phyloP scores from a whole-genome alignment of 2,797 vertebrate species.

The Hylomyscus alleni region DNA sequence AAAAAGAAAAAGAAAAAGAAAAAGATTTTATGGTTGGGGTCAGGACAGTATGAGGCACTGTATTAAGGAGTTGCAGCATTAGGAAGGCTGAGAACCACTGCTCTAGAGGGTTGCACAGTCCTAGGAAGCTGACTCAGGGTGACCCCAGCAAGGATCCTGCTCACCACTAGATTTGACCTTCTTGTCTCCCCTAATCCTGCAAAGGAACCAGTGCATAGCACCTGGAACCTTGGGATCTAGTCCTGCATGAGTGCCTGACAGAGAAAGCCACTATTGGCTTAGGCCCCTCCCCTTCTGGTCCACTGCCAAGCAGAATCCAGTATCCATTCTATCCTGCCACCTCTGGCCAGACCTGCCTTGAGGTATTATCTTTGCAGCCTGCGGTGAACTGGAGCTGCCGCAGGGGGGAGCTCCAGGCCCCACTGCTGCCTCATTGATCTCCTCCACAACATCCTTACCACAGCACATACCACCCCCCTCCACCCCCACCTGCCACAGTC shows the following conservation, averaged over 20 bases:
- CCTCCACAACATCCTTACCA: conserved; percentile 79
- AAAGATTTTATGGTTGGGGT: not conserved
- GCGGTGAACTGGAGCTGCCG: conserved; percentile 88
- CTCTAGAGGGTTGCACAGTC: not conserved
- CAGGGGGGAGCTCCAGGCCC: conserved; percentile 84
- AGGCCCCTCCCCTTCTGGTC: not conserved
- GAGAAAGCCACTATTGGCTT: conserved; percentile 25
- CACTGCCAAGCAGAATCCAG: conserved; percentile 84
- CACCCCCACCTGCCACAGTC: conserved; percentile 89
- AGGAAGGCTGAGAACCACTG: not conserved
- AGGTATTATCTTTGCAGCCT: conserved; percentile 89
- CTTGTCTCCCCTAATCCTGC: not conserved
- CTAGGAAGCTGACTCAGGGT: conserved; percentile 37
- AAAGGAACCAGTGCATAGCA: conserved; percentile 10
- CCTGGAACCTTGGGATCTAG: not conserved
- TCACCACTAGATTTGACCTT: conserved; percentile 69
- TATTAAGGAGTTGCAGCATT: not conserved
- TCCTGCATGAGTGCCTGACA: not conserved
- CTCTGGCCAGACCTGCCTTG: conserved; percentile 88
- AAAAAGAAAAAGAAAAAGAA: not conserved
- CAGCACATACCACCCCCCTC: conserved; percentile 86
- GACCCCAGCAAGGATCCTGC: not conserved
- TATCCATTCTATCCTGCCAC: conserved; percentile 71
- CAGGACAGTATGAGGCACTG: not conserved
- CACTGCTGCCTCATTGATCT: conserved; percentile 79